These are phyloP conservation scores for Podiceps cristatus DNA, from an alignment of 2,113 vertebrate species.

Conservation along the genomic window DNA sequence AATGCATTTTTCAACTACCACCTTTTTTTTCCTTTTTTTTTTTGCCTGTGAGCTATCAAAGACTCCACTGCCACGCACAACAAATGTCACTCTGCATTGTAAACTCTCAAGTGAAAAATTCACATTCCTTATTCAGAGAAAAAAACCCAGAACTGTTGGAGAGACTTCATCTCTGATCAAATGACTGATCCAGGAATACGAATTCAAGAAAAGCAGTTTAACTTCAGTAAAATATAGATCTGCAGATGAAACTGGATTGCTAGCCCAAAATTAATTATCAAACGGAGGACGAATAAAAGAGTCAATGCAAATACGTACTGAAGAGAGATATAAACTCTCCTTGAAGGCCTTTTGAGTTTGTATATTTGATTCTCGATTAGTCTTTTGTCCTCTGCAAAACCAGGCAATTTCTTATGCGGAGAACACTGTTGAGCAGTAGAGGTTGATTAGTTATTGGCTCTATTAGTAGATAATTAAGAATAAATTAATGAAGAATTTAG, in stretches of 20 bases:
- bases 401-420: slow-evolving; percentile 47
- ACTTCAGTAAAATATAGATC: slow-evolving; percentile 9
- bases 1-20: background rate
- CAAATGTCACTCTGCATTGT: background rate
- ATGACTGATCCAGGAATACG: slow-evolving; percentile 19
- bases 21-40: no score
- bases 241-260: background rate
- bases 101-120: slow-evolving; percentile 22
- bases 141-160: slow-evolving; percentile 13
- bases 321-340: slow-evolving; percentile 33
- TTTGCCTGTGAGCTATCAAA: slow-evolving; percentile 8
- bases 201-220: slow-evolving; percentile 45
- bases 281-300: slow-evolving; percentile 61
- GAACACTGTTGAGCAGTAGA: background rate
- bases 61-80: background rate
- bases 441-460: slow-evolving; percentile 49
- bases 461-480: slow-evolving; percentile 50
- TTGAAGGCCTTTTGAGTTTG: slow-evolving; percentile 10
- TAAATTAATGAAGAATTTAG: slow-evolving; percentile 62
- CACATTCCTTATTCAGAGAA: slow-evolving; percentile 13
- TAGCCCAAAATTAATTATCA: slow-evolving; percentile 62
- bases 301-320: background rate
- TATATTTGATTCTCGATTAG: slow-evolving; percentile 10
- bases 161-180: slow-evolving; percentile 40
- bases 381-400: slow-evolving; percentile 68